Base-by-base conservation (phyloP, 2,797 vertebrate species). In the Ceryle rudis region DNA sequence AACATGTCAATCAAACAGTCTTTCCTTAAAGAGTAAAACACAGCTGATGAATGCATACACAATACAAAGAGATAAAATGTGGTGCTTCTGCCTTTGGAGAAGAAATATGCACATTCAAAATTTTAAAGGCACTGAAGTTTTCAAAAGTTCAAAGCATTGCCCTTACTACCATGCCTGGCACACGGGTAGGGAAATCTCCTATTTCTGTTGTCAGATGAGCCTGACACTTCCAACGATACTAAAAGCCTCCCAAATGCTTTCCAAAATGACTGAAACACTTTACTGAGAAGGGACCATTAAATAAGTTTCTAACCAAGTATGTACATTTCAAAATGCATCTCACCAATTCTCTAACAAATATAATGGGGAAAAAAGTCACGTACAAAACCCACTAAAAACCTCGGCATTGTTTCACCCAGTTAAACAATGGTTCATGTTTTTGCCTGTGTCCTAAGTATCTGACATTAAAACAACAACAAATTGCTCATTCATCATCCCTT, bases 1-100 rank as follows among this genome's bases (percentile, higher is more conserved):
- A 90, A 85, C 42, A 35, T 41, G 77, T 86, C 95, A 90, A 74
- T 90, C 89, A 82, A 86, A 44, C 29, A 84, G 61, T 42, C 31
- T 57, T 82, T 78, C 79, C 82, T 79, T 75, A 47, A 89, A 62
- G 84, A 92, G 66, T 20, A 42, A 51, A 93, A 72, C 0, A 1
- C 70, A 88, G 37, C 6, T 83, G 93, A 83, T 60, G 29, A 69
- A 82, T 23, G 44, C 64, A 74, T 22, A 80, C 47, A 86, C 47
- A 89, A 57, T 5, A 67, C 47, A 77, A 72, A 81, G 54, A 70
- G 49, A 81, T 26, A 84, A 83, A 88, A 86, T 6, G 4, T 1
- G 2, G 39, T 17, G 26, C 37, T 69, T 58, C 42, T 79, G 86
- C 21, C 52, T 77, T 52, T n/a, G 22, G 16, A 85, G 37, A 44